phyloP scores from a whole-genome alignment of 2,797 vertebrate genomes.

The Coregonus ussuriensis region DNA sequence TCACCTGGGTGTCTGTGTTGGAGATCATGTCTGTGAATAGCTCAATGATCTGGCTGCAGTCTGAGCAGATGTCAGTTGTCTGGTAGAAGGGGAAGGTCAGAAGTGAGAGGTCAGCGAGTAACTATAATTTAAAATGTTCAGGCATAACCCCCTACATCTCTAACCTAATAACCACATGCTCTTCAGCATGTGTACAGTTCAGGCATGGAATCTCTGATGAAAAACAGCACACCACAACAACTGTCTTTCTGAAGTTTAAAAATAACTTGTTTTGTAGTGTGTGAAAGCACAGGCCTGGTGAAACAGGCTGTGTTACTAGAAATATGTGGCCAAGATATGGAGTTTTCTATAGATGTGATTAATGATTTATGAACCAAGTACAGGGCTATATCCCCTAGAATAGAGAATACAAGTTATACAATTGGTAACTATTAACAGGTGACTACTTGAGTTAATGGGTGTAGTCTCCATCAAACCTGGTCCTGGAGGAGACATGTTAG shows the following conservation, averaged over 20 bases:
- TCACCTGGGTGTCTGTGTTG: constrained; percentile 22
- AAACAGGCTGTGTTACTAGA: neutral
- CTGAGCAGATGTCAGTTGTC: constrained; percentile 21
- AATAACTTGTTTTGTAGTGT: neutral
- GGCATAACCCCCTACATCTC: neutral
- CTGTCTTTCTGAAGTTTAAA: neutral
- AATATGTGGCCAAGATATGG: neutral
- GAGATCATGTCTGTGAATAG: constrained; percentile 17
- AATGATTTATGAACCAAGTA: neutral
- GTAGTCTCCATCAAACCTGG: neutral
- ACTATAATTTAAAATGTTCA: neutral
- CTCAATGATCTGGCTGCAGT: constrained; percentile 30
- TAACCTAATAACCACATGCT: neutral
- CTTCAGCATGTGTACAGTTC: neutral
- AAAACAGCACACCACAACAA: neutral
- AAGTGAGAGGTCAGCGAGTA: neutral
- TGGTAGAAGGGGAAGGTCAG: neutral
- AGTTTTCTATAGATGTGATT: neutral
- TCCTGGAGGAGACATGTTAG: neutral
- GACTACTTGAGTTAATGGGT: neutral
- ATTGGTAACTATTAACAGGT: neutral
- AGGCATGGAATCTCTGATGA: neutral
- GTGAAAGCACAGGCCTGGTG: neutral
- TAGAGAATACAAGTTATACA: neutral
- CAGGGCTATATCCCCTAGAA: neutral